A percentile compares a stretch with the other conserved stretches of the same genome.
These are phyloP conservation scores for Andrena praecox DNA, from an alignment of 2,888 invertebrate genomes.

Conservation along the genomic window DNA sequence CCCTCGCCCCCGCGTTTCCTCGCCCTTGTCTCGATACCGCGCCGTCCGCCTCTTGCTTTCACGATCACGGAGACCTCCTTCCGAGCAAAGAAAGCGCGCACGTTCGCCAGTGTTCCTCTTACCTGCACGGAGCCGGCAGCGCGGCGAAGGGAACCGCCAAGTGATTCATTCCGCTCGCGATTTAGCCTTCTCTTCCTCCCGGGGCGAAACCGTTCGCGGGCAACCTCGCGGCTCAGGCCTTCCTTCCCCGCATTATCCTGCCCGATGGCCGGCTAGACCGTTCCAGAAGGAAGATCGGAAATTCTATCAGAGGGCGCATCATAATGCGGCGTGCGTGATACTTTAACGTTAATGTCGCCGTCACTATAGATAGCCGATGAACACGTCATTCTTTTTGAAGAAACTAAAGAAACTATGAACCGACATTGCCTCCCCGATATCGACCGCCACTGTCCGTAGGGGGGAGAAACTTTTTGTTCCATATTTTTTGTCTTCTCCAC, in stretches of 20 bases:
- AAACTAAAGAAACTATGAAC: slow-evolving; percentile 81
- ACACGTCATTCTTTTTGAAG: slow-evolving; percentile 83
- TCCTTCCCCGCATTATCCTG: not conserved
- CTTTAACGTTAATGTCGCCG: slow-evolving; percentile 78
- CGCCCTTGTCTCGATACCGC: not conserved
- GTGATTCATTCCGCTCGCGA: slow-evolving; percentile 19
- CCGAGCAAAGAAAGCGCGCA: not conserved
- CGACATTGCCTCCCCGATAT: slow-evolving; percentile 58
- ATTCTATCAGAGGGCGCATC: slow-evolving; percentile 22
- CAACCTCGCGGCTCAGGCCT: not conserved
- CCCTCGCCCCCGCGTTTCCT: slow-evolving; percentile 36
- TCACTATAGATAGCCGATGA: slow-evolving; percentile 80
- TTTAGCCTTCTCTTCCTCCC: not conserved
- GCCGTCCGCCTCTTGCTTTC: not conserved
- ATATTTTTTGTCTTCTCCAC: slow-evolving; percentile 49
- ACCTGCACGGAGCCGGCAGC: not conserved
- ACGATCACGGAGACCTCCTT: slow-evolving; percentile 18
- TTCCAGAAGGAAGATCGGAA: not conserved
- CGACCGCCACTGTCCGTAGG: slow-evolving; percentile 46
- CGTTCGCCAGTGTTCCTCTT: slow-evolving; percentile 42
- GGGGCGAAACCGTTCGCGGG: not conserved
- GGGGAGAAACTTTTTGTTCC: slow-evolving; percentile 66
- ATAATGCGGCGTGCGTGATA: slow-evolving; percentile 62
- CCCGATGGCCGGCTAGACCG: not conserved
- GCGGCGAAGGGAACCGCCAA: not conserved